phyloP scores from a whole-genome alignment of 1,140 invertebrate genomes.

The Branchinecta lynchi region DNA sequence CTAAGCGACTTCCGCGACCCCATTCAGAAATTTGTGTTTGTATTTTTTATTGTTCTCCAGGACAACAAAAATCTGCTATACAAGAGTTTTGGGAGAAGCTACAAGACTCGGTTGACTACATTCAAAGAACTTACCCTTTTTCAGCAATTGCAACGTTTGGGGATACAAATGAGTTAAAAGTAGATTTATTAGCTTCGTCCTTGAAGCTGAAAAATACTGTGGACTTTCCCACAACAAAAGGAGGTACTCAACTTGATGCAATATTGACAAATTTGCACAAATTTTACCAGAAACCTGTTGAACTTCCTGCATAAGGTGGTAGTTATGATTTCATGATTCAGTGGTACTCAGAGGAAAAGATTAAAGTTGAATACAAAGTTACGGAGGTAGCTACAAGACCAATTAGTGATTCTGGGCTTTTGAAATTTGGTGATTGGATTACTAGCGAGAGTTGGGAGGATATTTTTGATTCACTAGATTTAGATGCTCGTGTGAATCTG shows the following conservation, averaged over 20 bases:
- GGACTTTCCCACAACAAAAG: background rate
- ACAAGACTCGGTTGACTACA: too few relatives aligned
- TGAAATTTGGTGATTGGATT: background rate
- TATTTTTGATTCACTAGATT: background rate
- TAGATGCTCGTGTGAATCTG: background rate
- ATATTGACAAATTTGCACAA: background rate
- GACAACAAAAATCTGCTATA: too few relatives aligned
- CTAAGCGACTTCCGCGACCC: too few relatives aligned
- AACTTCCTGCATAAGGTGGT: background rate
- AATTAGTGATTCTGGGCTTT: background rate
- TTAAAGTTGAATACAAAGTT: slow-evolving; percentile 4
- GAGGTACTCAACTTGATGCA: background rate
- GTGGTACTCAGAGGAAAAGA: background rate
- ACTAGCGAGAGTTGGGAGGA: background rate
- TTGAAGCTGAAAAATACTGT: background rate
- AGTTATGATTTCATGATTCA: background rate
- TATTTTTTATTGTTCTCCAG: too few relatives aligned
- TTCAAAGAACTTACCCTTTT: too few relatives aligned
- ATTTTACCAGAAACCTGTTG: background rate
- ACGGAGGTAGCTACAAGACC: background rate
- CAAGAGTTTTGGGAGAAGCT: too few relatives aligned
- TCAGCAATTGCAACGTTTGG: background rate
- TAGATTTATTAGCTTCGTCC: background rate
- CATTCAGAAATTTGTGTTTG: too few relatives aligned
- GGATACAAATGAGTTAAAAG: background rate